phyloP scores from a whole-genome alignment of 2,797 vertebrate species.

The Lithobates sylvaticus region DNA sequence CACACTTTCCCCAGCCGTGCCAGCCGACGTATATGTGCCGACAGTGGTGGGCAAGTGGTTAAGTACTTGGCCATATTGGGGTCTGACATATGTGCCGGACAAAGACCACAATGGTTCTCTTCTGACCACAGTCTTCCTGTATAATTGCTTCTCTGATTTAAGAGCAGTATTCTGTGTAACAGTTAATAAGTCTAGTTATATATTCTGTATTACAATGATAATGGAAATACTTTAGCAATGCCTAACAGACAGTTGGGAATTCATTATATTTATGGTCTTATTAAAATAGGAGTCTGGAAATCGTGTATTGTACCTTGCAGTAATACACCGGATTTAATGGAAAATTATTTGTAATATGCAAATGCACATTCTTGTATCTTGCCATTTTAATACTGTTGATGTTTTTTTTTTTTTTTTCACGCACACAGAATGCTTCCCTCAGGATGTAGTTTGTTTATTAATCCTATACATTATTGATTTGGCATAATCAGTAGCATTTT shows the following conservation, averaged over 20 bases:
- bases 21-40: too few species aligned
- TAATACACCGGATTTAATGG: background rate
- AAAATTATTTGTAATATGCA: background rate
- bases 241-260: background rate
- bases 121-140: too few species aligned
- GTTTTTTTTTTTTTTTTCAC: background rate
- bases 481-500: background rate
- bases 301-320: background rate
- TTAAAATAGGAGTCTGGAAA: background rate
- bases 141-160: too few species aligned
- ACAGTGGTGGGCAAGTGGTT: too few species aligned
- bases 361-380: background rate
- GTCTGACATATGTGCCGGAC: background rate
- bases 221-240: background rate
- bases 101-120: background rate
- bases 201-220: background rate
- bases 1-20: too few species aligned
- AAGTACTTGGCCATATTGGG: background rate
- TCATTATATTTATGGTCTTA: background rate
- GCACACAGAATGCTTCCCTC: background rate
- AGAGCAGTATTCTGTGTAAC: too few species aligned
- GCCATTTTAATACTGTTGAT: background rate
- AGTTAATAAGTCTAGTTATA: background rate
- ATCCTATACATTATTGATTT: constrained; percentile 11
- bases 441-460: constrained; percentile 9